Base-by-base conservation (phyloP, 2,113 vertebrate genomes). In the Catagonus wagneri region DNA sequence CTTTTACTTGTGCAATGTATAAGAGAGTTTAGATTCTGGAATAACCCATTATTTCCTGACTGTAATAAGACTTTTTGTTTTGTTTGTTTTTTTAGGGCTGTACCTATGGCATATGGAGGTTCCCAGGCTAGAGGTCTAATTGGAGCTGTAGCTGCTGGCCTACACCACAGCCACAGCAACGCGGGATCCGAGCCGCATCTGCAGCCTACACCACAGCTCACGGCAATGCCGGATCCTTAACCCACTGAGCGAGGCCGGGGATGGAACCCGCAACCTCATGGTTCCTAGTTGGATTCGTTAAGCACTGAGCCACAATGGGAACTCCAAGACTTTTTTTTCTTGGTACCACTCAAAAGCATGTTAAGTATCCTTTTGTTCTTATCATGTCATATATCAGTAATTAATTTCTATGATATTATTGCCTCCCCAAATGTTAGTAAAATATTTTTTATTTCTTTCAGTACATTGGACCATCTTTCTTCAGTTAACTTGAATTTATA, bases 391-490 rank as follows among this genome's bases (percentile, higher is more conserved):
- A 61, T 72, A 66, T 93, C 8, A 34, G 56, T 66, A 66, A 39
- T 29, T 63, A 72, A 63, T 72, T 92, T 50, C 61, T 72, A 44
- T 61, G 36, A 56, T 80, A 72, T 50, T 93, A 27, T 68, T 92
- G 22, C 83, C 75, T 80, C 76, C 69, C 69, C 76, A n/a, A n/a
- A 44, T 22, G 66, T 75, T 58, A 79, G 7, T 58, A 92, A 97
- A 94, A 87, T 32, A 29, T 7, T 71, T 68, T 90, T 75, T 39
- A 34, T 91, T 88, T 96, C 52, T 95, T 91, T 80, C 72, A 94
- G 83, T 95, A 71, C 16, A 61, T 32, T 84, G 89, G 54, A 80
- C 61, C 54, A 81, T 65, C 80, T 94, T 95, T 50, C 90, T 74
- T 93, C 89, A 79, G 39, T 75, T 83, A 75, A 91, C 78, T 94